These are phyloP conservation scores for Bucco capensis DNA, from an alignment of 2,113 vertebrate genomes.

Conservation along the genomic window DNA sequence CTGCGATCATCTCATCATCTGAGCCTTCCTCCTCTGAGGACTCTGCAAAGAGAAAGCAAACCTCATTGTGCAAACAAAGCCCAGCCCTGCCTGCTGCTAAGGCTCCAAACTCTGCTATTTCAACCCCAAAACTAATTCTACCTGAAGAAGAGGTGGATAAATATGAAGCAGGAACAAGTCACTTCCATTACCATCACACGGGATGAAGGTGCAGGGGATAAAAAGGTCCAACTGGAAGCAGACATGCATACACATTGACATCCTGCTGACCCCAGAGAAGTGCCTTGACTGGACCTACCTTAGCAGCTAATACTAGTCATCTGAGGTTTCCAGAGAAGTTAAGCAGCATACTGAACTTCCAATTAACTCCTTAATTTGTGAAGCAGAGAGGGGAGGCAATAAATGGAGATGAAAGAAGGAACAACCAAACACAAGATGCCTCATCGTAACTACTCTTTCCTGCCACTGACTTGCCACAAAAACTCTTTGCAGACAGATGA, in stretches of 20 bases:
- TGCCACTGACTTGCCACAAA: background rate
- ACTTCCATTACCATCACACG: rapidly evolving
- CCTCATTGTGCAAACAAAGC: background rate
- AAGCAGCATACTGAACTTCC: background rate
- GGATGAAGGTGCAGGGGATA: background rate
- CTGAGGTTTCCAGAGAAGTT: background rate
- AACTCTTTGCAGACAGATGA: background rate
- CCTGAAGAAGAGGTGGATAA: background rate
- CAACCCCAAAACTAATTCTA: background rate
- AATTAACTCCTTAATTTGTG: background rate
- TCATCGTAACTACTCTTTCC: background rate
- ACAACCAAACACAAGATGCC: background rate
- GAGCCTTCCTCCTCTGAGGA: slow-evolving; percentile 79
- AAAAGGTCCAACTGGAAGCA: background rate
- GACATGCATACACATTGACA: background rate
- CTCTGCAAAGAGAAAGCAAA: slow-evolving; percentile 58
- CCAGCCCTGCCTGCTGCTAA: background rate
- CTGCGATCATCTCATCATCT: slow-evolving; percentile 75
- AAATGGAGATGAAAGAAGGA: background rate
- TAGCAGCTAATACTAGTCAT: background rate
- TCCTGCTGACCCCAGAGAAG: background rate
- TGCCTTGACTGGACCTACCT: background rate
- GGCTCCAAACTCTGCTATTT: background rate
- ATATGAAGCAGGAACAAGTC: background rate
- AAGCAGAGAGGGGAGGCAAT: background rate